Conservation (phyloP, 2,113 vertebrate species). For the Pao palembangensis region DNA sequence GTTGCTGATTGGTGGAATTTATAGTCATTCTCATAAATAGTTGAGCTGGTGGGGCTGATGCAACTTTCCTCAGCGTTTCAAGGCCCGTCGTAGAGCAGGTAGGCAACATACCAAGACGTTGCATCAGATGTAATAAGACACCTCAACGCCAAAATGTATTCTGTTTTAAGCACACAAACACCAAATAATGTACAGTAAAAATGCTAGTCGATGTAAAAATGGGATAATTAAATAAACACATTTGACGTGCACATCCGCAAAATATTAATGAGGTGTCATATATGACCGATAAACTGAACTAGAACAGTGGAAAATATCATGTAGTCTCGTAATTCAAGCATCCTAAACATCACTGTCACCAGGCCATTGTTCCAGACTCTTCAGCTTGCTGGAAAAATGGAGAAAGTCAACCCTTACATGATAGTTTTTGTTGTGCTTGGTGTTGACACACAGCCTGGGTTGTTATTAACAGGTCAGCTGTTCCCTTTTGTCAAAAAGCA, state of each 20-base stretch:
- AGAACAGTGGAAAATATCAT: neutral
- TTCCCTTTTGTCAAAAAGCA: slow-evolving; percentile 5
- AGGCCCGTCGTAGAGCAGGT: neutral
- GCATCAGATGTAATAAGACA: slow-evolving; percentile 57
- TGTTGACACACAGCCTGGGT: neutral
- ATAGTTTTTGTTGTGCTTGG: neutral
- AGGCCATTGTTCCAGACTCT: neutral
- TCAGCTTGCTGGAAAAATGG: neutral
- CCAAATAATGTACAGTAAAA: too few species aligned
- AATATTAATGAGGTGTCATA: neutral
- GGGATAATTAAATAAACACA: neutral
- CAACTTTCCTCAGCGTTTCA: slow-evolving; percentile 67
- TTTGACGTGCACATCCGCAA: too few species aligned
- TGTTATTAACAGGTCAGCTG: neutral
- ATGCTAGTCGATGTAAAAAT: too few species aligned
- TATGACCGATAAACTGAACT: slow-evolving; percentile 15
- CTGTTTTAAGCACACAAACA: too few species aligned
- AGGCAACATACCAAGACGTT: slow-evolving; percentile 44
- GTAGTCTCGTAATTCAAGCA: slow-evolving; percentile 7
- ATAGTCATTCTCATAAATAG: slow-evolving; percentile 14
- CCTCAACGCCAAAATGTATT: too few species aligned
- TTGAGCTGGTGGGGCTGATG: slow-evolving; percentile 63
- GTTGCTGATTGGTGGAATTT: slow-evolving; percentile 33
- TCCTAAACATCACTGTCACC: neutral
- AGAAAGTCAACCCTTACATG: neutral